Evolutionary conservation across 2,797 vertebrate species (phyloP), one percentile per base, ranked within the genome.

Genomic region (Uromys caudimaculatus): DNA sequence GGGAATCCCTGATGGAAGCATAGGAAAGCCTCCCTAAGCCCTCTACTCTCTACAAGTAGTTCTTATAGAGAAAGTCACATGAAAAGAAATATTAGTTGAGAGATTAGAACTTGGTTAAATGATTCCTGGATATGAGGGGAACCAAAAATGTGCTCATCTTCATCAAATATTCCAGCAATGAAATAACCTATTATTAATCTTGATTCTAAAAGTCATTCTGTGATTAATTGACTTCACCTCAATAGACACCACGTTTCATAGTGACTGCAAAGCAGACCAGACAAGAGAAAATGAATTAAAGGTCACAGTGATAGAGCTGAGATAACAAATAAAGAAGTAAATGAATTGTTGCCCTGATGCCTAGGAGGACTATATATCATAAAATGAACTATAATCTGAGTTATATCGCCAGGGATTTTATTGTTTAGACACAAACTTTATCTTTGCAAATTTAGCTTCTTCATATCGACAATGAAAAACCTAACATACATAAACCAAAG

Each of bases 141-240:
- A 78, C 64, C 64, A 93, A 91, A 97, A 88, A 93, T 85, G 67
- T 89, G 81, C 24, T 56, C 27, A 78, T 94, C 84, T 97, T 96
- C 93, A 96, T 92, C 79, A 97, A 94, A 58, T 75, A 94, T 82
- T 94, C 87, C 91, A 78, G 71, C 44, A 96, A 93, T 96, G 84
- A 90, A 94, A 90, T 77, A 96, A 91, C 58, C 62, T 93, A 95
- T 87, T 94, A 97, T 93, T 95, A 93, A 97, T 97, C 81, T 94
- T 95, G 81, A 97, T 97, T 98, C 94, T 85, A 88, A 93, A 97
- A 96, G 87, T 92, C 95, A 97, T 82, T 81, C 71, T 95, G 71
- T 92, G 93, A 95, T 97, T 95, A 97, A 97, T 62, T 95, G 93
- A 93, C 83, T 93, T 95, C 64, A 95, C 58, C 79, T 95, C 90